These are phyloP conservation scores for Achlya flavicornis DNA, from an alignment of 2,888 invertebrate species.

Conservation along the genomic window DNA sequence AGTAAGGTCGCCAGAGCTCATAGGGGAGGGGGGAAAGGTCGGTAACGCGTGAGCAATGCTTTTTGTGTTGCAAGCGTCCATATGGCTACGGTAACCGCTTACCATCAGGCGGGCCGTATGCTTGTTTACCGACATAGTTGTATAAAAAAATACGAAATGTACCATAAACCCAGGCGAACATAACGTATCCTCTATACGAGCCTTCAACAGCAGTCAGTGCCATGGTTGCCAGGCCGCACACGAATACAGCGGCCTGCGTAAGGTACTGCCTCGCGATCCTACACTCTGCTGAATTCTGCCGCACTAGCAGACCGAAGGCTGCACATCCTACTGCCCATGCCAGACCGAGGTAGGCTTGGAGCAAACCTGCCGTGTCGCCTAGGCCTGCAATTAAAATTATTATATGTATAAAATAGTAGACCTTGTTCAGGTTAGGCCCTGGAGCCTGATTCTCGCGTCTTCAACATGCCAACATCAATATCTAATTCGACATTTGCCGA, in stretches of 20 bases:
- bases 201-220: slow-evolving; percentile 91
- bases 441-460: too few species aligned
- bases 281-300: slow-evolving; percentile 92
- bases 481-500: too few species aligned
- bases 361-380: slow-evolving; percentile 84
- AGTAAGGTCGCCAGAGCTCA: too few species aligned
- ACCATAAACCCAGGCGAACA: slow-evolving; percentile 93
- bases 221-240: slow-evolving; percentile 90
- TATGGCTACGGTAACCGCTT: too few species aligned
- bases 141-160: too few species aligned
- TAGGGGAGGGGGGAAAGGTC: too few species aligned
- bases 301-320: slow-evolving; percentile 91
- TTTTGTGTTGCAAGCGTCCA: too few species aligned
- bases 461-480: too few species aligned
- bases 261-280: slow-evolving; percentile 93
- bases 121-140: too few species aligned
- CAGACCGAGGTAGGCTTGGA: slow-evolving; percentile 91
- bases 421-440: too few species aligned
- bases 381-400: slow-evolving; percentile 56
- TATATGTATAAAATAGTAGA: neutral
- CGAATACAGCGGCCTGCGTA: slow-evolving; percentile 91
- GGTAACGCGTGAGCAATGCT: too few species aligned
- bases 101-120: too few species aligned
- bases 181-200: slow-evolving; percentile 89
- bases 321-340: slow-evolving; percentile 93